phyloP scores from a whole-genome alignment of 2,888 invertebrate genomes.

The Geotrupes spiniger region DNA sequence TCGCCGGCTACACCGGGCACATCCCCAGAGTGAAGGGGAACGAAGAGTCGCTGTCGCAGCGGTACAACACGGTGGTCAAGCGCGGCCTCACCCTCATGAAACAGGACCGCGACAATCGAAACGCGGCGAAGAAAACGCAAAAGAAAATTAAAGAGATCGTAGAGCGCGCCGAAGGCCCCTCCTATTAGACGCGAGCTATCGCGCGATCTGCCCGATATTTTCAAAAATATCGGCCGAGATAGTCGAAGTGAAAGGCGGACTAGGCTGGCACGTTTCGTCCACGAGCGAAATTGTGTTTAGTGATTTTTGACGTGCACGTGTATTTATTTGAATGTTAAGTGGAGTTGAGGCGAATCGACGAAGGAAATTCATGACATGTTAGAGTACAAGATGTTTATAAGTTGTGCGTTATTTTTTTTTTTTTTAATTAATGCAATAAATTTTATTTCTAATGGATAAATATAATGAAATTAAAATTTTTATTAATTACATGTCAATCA shows the following conservation, averaged over 20 bases:
- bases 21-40: conserved; percentile 66
- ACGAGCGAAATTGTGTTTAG: conserved; percentile 8
- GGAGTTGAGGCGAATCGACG: no score
- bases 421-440: no score
- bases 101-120: conserved; percentile 53
- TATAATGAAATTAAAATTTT: no score
- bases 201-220: conserved; percentile 11
- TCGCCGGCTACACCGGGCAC: conserved; percentile 72
- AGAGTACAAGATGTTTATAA: no score
- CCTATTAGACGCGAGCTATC: conserved; percentile 1
- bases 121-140: conserved; percentile 27
- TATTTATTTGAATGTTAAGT: no score
- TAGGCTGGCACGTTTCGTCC: conserved; percentile 11
- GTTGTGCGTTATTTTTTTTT: no score
- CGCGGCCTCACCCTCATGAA: conserved; percentile 60
- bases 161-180: conserved; percentile 26
- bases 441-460: no score
- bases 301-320: background rate
- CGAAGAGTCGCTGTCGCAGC: conserved; percentile 65
- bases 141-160: conserved; percentile 31
- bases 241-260: background rate
- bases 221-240: conserved; percentile 12
- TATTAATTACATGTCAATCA: no score
- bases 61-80: conserved; percentile 66
- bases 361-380: no score